Evolutionary conservation across 2,797 vertebrate species (phyloP).

Genomic region (Meriones psammophilus): DNA sequence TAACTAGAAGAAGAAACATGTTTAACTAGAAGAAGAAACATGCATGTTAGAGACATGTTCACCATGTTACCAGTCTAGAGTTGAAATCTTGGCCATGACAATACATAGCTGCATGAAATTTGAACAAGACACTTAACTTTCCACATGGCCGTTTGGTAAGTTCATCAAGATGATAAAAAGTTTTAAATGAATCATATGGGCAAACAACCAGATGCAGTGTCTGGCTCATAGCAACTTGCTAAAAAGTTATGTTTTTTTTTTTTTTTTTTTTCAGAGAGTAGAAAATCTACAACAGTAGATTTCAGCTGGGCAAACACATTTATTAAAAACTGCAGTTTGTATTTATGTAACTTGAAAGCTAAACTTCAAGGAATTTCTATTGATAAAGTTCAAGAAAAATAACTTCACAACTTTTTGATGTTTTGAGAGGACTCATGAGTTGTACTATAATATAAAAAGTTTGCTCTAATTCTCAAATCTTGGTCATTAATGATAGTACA

Average conservation of each 20-base stretch:
- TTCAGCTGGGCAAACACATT: not conserved
- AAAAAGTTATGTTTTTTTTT: not conserved
- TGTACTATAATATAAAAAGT: not conserved
- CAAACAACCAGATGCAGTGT: not conserved
- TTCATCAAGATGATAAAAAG: no score
- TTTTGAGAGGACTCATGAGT: constrained; percentile 1
- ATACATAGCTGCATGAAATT: not conserved
- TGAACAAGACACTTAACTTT: not conserved
- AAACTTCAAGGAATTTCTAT: constrained; percentile 8
- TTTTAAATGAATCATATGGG: constrained; percentile 19
- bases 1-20: not conserved
- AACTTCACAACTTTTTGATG: not conserved
- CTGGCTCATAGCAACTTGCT: not conserved
- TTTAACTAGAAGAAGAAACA: not conserved
- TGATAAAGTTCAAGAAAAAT: not conserved
- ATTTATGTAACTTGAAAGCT: not conserved
- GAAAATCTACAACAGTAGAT: constrained; percentile 34
- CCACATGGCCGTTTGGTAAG: not conserved
- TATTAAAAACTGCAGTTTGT: not conserved
- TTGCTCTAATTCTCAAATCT: not conserved
- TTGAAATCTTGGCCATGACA: not conserved
- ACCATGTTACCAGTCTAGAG: not conserved
- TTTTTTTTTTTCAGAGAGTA: not conserved
- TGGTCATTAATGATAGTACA: not conserved
- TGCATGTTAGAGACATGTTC: not conserved